Evolutionary conservation across 2,797 vertebrate genomes (phyloP), one percentile per base, ranked within the genome.

Genomic region (Smutsia gigantea): DNA sequence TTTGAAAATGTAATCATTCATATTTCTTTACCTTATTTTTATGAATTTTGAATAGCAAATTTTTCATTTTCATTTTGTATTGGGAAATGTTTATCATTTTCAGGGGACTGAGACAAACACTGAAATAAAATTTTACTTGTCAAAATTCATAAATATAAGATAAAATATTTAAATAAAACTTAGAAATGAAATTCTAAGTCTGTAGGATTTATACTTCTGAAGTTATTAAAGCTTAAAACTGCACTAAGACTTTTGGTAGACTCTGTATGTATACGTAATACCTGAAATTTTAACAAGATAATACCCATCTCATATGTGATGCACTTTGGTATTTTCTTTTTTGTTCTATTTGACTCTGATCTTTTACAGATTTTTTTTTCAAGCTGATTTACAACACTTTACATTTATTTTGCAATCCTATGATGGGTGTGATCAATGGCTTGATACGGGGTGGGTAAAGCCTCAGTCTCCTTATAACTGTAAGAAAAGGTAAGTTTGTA

Each of bases 91-190:
- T 77, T 78, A 18, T 75, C 42, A 66, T 84, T 37, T 86, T 92
- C 6, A 75, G 1, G 64, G 61, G 39, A 78, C 14, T 75, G 61
- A 92, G 39, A 74, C n/a, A 90, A 79, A 85, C 31, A 71, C 86
- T 72, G 87, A 92, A 93, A 90, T 85, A 79, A 78, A 93, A 87
- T 64, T 84, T 14, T 69, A 29, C 55, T 87, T 75, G 55, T 93
- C 53, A 39, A 59, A 90, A 74, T 61, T 87, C 7, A 86, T 42
- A 75, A 95, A 74, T 87, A 39, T 19, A 19, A 87, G 7, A 69
- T 74, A 57, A 95, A 84, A 64, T 93, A 91, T 81, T 27, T 61
- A 69, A 39, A 23, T 51, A 74, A 77, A 87, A 66, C 21, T 86
- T 86, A 42, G 21, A 57, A 83, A 18, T 57, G 34, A 74, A 57